Evolutionary conservation across 1,140 invertebrate species (phyloP).

Genomic region (Hyles vespertilio): DNA sequence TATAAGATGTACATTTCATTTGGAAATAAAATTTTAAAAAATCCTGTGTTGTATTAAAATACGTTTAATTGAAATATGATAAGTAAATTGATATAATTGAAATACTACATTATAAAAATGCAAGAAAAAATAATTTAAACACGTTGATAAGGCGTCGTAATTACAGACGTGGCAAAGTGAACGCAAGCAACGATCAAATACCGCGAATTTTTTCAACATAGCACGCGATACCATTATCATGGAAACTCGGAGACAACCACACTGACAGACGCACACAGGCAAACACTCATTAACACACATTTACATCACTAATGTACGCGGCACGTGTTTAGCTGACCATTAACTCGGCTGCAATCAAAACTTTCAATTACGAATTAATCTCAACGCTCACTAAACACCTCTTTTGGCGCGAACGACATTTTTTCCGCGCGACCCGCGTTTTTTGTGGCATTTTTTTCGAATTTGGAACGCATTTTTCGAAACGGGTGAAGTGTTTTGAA

Average conservation of each 20-base stretch:
- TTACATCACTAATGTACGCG: slow-evolving; percentile 57
- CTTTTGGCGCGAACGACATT: slow-evolving; percentile 34
- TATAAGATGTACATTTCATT: too few relatives aligned
- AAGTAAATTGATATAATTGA: too few relatives aligned
- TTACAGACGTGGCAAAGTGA: slow-evolving; percentile 8
- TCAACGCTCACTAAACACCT: slow-evolving; percentile 11
- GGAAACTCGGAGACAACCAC: slow-evolving; percentile 20
- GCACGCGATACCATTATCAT: slow-evolving; percentile 5
- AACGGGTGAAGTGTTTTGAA: slow-evolving; percentile 59
- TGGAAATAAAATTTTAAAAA: too few relatives aligned
- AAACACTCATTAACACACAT: slow-evolving; percentile 71
- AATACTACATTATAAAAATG: too few relatives aligned
- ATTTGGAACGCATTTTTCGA: slow-evolving; percentile 46
- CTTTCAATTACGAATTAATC: slow-evolving; percentile 48
- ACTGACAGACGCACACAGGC: slow-evolving; percentile 51
- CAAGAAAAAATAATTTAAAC: too few relatives aligned
- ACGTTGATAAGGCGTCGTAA: slow-evolving; percentile 1
- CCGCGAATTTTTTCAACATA: slow-evolving; percentile 15
- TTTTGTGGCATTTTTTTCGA: slow-evolving; percentile 38
- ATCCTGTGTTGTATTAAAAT: too few relatives aligned
- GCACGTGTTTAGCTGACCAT: slow-evolving; percentile 44
- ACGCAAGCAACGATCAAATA: slow-evolving; percentile 9
- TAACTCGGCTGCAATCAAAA: slow-evolving; percentile 42
- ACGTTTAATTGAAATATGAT: too few relatives aligned
- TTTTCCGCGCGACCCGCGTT: slow-evolving; percentile 27